Conservation (phyloP, 1,140 invertebrate species). For the Aphelinus atriplicis region DNA sequence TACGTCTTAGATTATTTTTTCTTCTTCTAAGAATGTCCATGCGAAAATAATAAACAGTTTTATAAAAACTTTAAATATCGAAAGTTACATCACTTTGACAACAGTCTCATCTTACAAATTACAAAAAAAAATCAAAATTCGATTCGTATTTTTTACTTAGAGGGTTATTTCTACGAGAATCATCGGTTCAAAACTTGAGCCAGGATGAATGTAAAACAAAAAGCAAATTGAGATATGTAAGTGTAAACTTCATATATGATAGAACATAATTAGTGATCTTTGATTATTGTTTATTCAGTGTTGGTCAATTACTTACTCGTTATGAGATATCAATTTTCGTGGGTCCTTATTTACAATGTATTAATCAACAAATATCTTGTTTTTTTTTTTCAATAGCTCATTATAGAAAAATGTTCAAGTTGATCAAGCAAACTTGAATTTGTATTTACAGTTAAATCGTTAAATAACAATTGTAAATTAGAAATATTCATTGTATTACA, state of each 20-base stretch:
- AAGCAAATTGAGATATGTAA: too few species aligned
- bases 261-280: not conserved
- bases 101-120: too few species aligned
- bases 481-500: constrained; percentile 15
- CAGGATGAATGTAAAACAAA: too few species aligned
- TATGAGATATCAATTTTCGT: too few species aligned
- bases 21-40: constrained; percentile 16
- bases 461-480: constrained; percentile 9
- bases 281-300: constrained; percentile 9
- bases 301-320: too few species aligned
- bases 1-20: constrained; percentile 23
- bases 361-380: too few species aligned
- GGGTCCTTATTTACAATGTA: too few species aligned
- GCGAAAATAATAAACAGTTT: constrained; percentile 5
- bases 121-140: not conserved
- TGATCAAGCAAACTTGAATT: constrained; percentile 11
- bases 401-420: constrained; percentile 8
- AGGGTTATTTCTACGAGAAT: too few species aligned
- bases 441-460: not conserved
- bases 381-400: too few species aligned
- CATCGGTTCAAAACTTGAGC: too few species aligned
- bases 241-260: too few species aligned
- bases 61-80: constrained; percentile 1
- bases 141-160: not conserved
- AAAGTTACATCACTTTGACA: not conserved